Evolutionary conservation across 2,888 invertebrate species (phyloP), one percentile per base, ranked within the genome.

Genomic region (Tinea semifulvella): DNA sequence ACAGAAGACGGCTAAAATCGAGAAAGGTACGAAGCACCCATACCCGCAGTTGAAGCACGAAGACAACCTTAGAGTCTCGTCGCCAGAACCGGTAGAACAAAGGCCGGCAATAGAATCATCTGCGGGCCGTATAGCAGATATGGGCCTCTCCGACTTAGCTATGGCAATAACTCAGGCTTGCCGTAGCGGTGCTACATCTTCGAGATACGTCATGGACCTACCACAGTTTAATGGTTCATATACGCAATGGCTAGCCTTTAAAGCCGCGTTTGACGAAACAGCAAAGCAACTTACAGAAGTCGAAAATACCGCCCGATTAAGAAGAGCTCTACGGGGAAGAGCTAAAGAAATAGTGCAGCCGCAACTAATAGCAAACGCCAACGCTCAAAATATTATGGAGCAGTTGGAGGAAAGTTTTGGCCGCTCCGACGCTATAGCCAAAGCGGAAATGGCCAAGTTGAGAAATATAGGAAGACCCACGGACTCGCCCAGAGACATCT

Each of bases 361-460:
- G 6, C 13, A n/a, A 11, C 6, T 31, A 5, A 5, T 31, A 13
- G 6, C 35, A 11, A 11, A 5, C 7, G 7, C 7, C n/a, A 5
- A 11, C 7, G n/a, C 35, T n/a, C n/a, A 18, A 14, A 8, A 7
- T 40, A 11, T n/a, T n/a, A n/a, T n/a, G n/a, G n/a, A n/a, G n/a
- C n/a, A n/a, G n/a, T n/a, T n/a, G n/a, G 38, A 38, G 17, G n/a
- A 4, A 18, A 38, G 38, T 17, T 38, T 38, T 18, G 38, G 38
- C 10, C 38, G 13, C 10, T 14, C 40, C 20, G 20, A 40, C 4
- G 10, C 22, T 16, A 16, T 38, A 13, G 39, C 17, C 16, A 7
- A 6, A 5, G 17, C 13, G 17, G 39, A 38, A 18, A 5, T 38
- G 16, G 39, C 13, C 5, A 38, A 17, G 11, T 18, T 38, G 13